Conservation (phyloP, 2,113 vertebrate genomes). For the Oreotrochilus melanogaster region DNA sequence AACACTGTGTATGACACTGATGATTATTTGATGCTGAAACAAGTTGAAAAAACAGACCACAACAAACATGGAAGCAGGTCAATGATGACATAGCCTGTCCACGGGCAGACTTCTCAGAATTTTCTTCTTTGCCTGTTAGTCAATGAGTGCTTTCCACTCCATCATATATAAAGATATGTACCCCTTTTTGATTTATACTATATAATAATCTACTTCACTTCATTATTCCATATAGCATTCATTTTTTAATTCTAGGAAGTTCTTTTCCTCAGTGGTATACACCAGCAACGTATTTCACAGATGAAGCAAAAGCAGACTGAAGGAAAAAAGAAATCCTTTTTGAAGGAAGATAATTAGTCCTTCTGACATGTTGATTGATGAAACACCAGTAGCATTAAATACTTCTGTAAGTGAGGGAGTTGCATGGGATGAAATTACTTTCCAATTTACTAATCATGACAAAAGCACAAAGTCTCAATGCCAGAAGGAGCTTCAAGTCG, state of each 20-base stretch:
- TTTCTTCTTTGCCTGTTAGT: background rate
- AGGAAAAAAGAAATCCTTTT: background rate
- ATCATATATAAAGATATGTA: background rate
- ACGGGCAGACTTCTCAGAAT: background rate
- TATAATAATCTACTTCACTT: background rate
- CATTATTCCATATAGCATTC: background rate
- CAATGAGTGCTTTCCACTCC: background rate
- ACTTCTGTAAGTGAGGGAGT: background rate
- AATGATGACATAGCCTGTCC: rapidly evolving
- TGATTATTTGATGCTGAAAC: background rate
- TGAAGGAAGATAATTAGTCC: background rate
- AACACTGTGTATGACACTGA: background rate
- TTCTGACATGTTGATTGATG: background rate
- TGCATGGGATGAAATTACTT: background rate
- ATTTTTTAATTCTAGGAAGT: background rate
- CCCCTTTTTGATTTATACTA: background rate
- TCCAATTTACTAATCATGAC: background rate
- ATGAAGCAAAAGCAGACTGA: background rate
- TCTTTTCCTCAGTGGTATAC: background rate
- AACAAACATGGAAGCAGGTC: background rate
- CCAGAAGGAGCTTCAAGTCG: background rate
- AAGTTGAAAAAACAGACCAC: background rate
- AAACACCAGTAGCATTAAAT: background rate
- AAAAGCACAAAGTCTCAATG: background rate
- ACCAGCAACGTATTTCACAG: background rate